A percentile compares a stretch with the other conserved stretches of the same genome.
These are phyloP conservation scores for Xiphorhynchus erythropygius DNA, from an alignment of 2,797 vertebrate genomes.

Conservation along the genomic window DNA sequence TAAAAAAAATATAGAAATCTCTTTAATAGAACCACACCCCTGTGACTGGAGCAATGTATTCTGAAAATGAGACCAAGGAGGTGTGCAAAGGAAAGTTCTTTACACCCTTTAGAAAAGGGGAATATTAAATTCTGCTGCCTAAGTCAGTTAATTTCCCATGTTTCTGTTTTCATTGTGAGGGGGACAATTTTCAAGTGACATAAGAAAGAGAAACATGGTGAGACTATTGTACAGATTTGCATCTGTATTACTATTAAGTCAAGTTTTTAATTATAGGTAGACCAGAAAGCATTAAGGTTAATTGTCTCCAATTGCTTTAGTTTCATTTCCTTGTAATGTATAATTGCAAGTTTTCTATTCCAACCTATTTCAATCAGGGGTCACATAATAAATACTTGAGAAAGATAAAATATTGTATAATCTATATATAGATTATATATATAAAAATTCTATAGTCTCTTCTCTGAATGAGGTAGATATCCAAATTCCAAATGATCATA, in stretches of 20 bases:
- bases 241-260: background rate
- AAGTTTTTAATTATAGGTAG: background rate
- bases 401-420: background rate
- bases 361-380: background rate
- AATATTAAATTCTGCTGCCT: background rate
- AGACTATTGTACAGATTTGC: background rate
- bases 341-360: background rate
- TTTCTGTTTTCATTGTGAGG: background rate
- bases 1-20: background rate
- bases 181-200: background rate
- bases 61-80: background rate
- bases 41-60: background rate
- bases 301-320: background rate
- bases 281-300: background rate
- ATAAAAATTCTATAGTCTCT: background rate
- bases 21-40: background rate
- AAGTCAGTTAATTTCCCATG: background rate
- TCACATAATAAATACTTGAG: background rate
- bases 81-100: background rate
- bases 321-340: background rate
- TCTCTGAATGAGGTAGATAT: background rate
- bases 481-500: background rate
- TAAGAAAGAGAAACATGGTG: background rate
- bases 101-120: background rate
- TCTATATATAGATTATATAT: background rate